Percentiles rank a stretch among this genome's conserved stretches.
These are phyloP conservation scores for Ammospiza caudacuta DNA, from an alignment of 2,113 vertebrate species.

Conservation along the genomic window DNA sequence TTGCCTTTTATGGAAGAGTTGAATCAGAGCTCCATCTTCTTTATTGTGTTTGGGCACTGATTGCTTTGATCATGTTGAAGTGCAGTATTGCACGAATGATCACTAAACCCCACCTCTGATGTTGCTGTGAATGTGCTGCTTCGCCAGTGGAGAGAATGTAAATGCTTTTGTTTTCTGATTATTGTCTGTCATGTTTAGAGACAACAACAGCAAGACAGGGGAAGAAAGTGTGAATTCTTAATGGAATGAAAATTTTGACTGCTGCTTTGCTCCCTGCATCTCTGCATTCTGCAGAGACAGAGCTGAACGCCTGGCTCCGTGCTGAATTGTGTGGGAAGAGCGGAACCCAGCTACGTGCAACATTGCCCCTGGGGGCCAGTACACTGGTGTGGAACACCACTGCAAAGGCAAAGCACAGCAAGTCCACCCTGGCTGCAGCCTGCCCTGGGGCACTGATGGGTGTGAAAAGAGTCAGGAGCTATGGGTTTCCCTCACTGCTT, in stretches of 20 bases:
- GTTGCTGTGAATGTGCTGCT: neutral
- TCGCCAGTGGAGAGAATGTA: slow-evolving; percentile 4
- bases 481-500: neutral
- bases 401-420: neutral
- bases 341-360: neutral
- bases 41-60: neutral
- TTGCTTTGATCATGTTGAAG: slow-evolving; percentile 37
- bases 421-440: neutral
- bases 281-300: neutral
- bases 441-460: rapidly evolving
- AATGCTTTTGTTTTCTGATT: slow-evolving; percentile 50
- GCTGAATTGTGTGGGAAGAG: neutral
- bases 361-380: neutral
- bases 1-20: slow-evolving; percentile 12
- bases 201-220: neutral
- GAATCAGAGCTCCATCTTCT: slow-evolving; percentile 5
- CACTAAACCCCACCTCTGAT: slow-evolving; percentile 13
- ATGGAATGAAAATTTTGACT: neutral
- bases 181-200: slow-evolving; percentile 29
- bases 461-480: neutral
- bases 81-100: neutral
- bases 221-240: slow-evolving; percentile 25
- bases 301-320: neutral
- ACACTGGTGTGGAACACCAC: neutral
- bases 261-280: neutral